These are phyloP conservation scores for Cochlearius cochlearius DNA, from an alignment of 2,113 vertebrate species.

Conservation along the genomic window DNA sequence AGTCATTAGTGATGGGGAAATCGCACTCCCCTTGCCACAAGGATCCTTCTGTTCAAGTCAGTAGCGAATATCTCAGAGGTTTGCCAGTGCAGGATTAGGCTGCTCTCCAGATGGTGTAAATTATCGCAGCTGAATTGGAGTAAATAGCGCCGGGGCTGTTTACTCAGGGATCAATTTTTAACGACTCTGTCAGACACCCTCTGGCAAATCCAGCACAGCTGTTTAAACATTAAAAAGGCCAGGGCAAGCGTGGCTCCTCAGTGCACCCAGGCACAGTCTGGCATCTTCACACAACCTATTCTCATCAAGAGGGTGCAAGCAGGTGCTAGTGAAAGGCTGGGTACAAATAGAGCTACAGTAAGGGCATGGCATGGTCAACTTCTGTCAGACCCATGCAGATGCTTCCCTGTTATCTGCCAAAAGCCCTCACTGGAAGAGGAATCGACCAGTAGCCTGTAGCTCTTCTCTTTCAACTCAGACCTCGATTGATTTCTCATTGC, in stretches of 20 bases:
- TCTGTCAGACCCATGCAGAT: neutral
- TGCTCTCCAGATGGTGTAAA: conserved; percentile 10
- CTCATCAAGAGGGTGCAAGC: neutral
- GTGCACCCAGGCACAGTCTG: neutral
- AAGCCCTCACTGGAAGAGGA: neutral
- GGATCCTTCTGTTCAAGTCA: neutral
- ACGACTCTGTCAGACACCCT: neutral
- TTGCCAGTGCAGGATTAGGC: neutral
- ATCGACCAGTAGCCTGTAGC: neutral
- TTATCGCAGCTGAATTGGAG: neutral
- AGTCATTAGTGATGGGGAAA: neutral
- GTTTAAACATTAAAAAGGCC: conserved; percentile 1
- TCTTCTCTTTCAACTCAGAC: neutral
- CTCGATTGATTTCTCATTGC: neutral
- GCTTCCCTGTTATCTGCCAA: neutral
- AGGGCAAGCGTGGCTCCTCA: neutral
- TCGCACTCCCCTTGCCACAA: neutral
- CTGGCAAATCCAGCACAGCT: conserved; percentile 20
- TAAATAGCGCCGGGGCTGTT: neutral
- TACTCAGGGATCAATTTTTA: conserved; percentile 37
- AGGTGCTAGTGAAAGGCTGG: neutral
- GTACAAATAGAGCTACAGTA: neutral
- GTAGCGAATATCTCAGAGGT: neutral
- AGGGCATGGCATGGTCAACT: fast-evolving
- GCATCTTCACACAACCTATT: neutral